Base-by-base conservation (phyloP, 2,888 invertebrate species). In the Cynaeus angustus region DNA sequence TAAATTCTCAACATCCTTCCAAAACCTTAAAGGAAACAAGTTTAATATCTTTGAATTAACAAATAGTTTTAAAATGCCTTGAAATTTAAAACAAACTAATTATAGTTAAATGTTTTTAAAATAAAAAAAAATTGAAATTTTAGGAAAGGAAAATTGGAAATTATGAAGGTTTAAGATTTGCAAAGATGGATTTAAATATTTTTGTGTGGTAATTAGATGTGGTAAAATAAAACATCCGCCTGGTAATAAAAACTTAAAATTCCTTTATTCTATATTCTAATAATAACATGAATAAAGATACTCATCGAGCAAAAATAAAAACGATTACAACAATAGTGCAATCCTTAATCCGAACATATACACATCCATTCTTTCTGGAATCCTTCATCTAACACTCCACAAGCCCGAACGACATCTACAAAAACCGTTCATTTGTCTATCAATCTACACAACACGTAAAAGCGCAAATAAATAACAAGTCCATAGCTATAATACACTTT, bases 381-480 rank as follows among this genome's bases (percentile, higher is more conserved):
- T 53, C 43, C 41, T 33, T 26, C 33, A 30, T 7, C 21, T 65
- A 10, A 13, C 28, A 59, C 46, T 59, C 46, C 53, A 74, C 75
- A 76, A 75, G 72, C 74, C 70, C 71, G 30, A 65, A 71, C 68
- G 41, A 37, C 68, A 59, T 73, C 76, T 76, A 78, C 78, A 77
- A 79, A 77, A 78, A 72, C 71, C 73, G 78, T 78, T 74, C 79
- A 62, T 69, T n/a, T 14, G 14, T 48, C 48, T 37, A 53, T 55
- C 56, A 37, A 68, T 76, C 77, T 78, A 80, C 77, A 81, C 80
- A 78, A 83, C 83, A 83, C 81, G 79, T 79, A 81, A 82, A 83
- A 83, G 83, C 81, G 77, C 76, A 76, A 83, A 83, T 83, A 83
- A 83, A 82, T 82, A 83, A 81, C 78, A 79, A 71, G 75, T 77